Base-by-base conservation (phyloP, 1,140 invertebrate genomes). In the Drosophila ercepeae region DNA sequence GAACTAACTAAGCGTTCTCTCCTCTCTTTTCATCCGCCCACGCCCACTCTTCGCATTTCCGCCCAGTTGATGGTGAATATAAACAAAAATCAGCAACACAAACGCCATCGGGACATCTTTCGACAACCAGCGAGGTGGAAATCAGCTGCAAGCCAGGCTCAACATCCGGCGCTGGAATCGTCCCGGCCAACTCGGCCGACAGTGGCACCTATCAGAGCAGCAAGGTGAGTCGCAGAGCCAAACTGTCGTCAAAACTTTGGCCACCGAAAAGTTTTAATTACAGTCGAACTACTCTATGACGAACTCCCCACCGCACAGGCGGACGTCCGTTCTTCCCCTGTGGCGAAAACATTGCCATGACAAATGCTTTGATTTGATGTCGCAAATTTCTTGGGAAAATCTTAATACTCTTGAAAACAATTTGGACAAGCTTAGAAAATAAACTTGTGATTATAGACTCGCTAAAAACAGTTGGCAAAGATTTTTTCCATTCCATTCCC, bases 51-150 rank as follows among this genome's bases (percentile, higher is more conserved):
- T 48, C 48, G 19, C 41, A 45, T 51, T 50, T 75, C 58, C 54
- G 21, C 49, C 41, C 64, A 91, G 90, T 91, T 67, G 91, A 91
- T 90, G 91, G 89, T 59, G 91, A 91, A 89, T 91, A 91, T 82
- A 91, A 91, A 91, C 91, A 91, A 82, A 91, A 91, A 90, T 91
- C 91, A 91, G 90, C 90, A 82, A 91, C 86, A 78, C 90, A 91
- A 90, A 91, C 91, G 74, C 91, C 91, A 81, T 91, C 91, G 57
- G 89, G 89, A 81, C 89, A 91, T 91, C 83, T 91, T 69, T 91
- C 89, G 45, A 90, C 83, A 49, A 90, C 90, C 70, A 91, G 90
- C 79, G 90, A 91, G 74, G 89, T 78, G 81, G 90, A 91, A 91
- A 90, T 91, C 86, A 91, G 84, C 67, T 91, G 89, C 77, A 91